A percentile compares a stretch with the other conserved stretches of the same genome.
phyloP scores from a whole-genome alignment of 2,888 invertebrate genomes.

The Cataglyphis rosenhaueri region DNA sequence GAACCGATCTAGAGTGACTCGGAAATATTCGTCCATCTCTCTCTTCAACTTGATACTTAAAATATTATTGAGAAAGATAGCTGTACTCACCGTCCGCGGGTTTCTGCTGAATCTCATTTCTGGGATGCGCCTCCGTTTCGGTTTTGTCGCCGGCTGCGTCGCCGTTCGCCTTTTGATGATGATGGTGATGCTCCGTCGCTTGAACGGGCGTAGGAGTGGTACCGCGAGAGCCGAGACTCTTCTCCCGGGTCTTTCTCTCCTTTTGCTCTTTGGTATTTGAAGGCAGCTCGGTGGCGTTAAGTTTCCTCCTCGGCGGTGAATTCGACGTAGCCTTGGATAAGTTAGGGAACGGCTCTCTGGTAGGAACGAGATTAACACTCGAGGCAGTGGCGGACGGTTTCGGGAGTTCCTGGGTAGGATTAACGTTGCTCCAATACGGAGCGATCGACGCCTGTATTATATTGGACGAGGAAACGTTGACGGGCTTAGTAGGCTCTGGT shows the following conservation, averaged over 20 bases:
- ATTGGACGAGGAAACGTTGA: constrained; percentile 65
- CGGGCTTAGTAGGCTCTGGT: constrained; percentile 19
- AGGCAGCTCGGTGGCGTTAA: constrained; percentile 63
- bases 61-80: background rate
- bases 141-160: constrained; percentile 77
- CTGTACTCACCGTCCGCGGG: constrained; percentile 78
- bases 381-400: constrained; percentile 71
- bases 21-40: background rate
- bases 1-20: background rate
- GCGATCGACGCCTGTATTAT: constrained; percentile 59
- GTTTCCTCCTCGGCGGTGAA: constrained; percentile 80
- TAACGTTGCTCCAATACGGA: constrained; percentile 52
- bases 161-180: constrained; percentile 78
- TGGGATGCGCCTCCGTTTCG: constrained; percentile 74
- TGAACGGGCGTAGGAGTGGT: constrained; percentile 76
- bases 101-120: constrained; percentile 77
- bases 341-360: constrained; percentile 74
- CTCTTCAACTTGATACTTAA: background rate
- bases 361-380: constrained; percentile 71
- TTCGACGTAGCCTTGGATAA: constrained; percentile 74
- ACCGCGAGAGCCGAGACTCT: constrained; percentile 74
- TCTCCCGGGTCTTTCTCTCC: constrained; percentile 78
- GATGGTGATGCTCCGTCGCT: constrained; percentile 67
- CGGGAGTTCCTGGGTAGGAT: constrained; percentile 64
- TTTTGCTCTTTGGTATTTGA: constrained; percentile 75